Evolutionary conservation across 2,888 invertebrate species (phyloP), one percentile per base, ranked within the genome.

Genomic region (Tetheella fluctuosa): DNA sequence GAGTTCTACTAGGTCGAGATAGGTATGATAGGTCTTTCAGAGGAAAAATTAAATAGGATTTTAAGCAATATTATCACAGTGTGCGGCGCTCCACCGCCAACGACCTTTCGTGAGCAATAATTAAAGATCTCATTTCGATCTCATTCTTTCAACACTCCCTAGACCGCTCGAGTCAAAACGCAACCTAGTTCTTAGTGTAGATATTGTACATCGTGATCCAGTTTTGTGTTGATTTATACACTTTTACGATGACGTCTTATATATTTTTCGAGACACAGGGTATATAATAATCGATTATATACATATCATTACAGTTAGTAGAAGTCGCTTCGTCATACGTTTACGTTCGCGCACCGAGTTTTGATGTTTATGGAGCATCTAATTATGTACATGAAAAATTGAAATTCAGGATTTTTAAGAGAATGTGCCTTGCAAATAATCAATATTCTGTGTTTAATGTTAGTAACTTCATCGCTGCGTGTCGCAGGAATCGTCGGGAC

Each of bases 381-480:
- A 84, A 74, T 34, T 80, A 80, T 89, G 84, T 89, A 91, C 86
- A 87, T 89, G 86, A 83, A 87, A 88, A 88, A 83, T 81, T 85
- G 82, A 85, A 91, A 88, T 83, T 89, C 92, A 90, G 92, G 90
- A 92, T 93, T 92, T 90, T 90, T 87, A 93, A 91, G 85, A 91
- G 89, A 91, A 91, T 93, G 92, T 93, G 92, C 92, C 92, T 93
- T 93, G 92, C 92, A 92, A 92, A 88, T 91, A 89, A 84, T 89
- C 91, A 90, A 89, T 92, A 91, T 91, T 92, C 92, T 91, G 92
- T 91, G 92, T 93, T 91, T 91, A 91, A 91, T 92, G 78, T 90
- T 91, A 92, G 88, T 88, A 83, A 85, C 81, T 84, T 83, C 80
- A 81, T 80, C 77, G 80, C 84, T 86, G 88, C 84, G 77, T 77